Percentiles rank a stretch among this genome's conserved stretches.
These are phyloP conservation scores for Drosophila engyochracea DNA, from an alignment of 2,888 invertebrate genomes.

Conservation along the genomic window DNA sequence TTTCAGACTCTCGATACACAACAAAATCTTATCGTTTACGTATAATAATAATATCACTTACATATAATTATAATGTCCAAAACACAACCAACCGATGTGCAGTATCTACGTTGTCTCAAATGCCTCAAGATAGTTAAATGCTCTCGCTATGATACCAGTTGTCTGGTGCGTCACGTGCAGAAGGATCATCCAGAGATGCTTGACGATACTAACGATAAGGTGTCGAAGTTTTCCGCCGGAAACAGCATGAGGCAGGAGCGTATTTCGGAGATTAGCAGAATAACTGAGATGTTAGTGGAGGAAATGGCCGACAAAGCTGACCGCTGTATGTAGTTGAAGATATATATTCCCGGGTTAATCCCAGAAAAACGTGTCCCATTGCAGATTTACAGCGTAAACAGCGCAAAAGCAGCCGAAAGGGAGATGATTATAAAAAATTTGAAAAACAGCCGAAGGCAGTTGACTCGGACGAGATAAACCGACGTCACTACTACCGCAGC, in stretches of 20 bases:
- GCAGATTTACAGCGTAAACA: constrained; percentile 20
- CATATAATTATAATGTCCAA: constrained; percentile 6
- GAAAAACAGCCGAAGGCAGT: not conserved
- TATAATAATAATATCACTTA: not conserved
- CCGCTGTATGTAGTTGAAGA: constrained; percentile 46
- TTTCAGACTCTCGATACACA: constrained; percentile 18
- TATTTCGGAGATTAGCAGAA: constrained; percentile 60
- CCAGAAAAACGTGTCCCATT: not conserved
- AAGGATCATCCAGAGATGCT: constrained; percentile 77
- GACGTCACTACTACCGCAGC: constrained; percentile 68
- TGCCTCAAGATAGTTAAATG: constrained; percentile 80
- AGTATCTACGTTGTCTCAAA: constrained; percentile 77
- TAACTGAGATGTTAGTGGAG: constrained; percentile 53
- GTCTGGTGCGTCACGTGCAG: constrained; percentile 73
- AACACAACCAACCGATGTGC: constrained; percentile 16
- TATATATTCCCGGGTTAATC: not conserved
- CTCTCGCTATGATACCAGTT: constrained; percentile 73
- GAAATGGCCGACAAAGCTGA: constrained; percentile 61
- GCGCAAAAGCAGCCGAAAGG: not conserved
- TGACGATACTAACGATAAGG: constrained; percentile 44
- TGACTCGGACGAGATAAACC: constrained; percentile 32
- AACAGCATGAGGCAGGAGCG: constrained; percentile 50
- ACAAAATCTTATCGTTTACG: not conserved
- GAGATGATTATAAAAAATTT: no score
- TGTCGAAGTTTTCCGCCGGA: constrained; percentile 48